Evolutionary conservation across 2,888 invertebrate genomes (phyloP), one percentile per base, ranked within the genome.

Genomic region (Protophormia terraenovae): DNA sequence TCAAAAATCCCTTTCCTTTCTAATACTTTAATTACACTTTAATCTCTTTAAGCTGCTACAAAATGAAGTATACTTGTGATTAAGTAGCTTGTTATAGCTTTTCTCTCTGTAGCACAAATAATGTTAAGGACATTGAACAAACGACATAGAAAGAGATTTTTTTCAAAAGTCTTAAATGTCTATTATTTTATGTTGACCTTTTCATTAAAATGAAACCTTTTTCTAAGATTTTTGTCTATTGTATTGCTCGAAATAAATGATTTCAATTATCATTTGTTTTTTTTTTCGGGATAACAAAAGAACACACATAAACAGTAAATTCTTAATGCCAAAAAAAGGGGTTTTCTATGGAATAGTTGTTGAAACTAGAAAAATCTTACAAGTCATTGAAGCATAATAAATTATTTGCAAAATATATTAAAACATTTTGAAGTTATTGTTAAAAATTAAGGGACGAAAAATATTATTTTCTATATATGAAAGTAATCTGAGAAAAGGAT

Each of bases 151-250:
- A 78, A 53, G 22, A 22, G 47, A 16, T 8, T 53, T 62, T 38
- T 8, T 4, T 14, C 3, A 8, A 55, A 53, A 32, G 41, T 60
- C 6, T 5, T n/a, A 24, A 14, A 69, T 32, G 6, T 41, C 27
- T 62, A 14, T 53, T 58, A 62, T 55, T 35, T 12, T 8, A 6
- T 53, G 41, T 55, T 79, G 62, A 32, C 64, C 62, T 79, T 79
- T 72, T 79, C 22, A 32, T 45, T 29, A 22, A n/a, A 55, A 60
- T 38, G 19, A 77, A 66, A 45, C 29, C 27, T 22, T 55, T 55
- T 4, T 19, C 35, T 14, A n/a, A 10, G 22, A 19, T 16, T n/a
- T 38, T 38, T 8, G 32, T 53, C 12, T 24, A n/a, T 22, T n/a
- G 14, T 53, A 27, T 10, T 32, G n/a, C 19, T 16, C 12, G 12